phyloP scores from a whole-genome alignment of 92 coral and sea anemone genomes.

The Zoanthus sansibaricus region DNA sequence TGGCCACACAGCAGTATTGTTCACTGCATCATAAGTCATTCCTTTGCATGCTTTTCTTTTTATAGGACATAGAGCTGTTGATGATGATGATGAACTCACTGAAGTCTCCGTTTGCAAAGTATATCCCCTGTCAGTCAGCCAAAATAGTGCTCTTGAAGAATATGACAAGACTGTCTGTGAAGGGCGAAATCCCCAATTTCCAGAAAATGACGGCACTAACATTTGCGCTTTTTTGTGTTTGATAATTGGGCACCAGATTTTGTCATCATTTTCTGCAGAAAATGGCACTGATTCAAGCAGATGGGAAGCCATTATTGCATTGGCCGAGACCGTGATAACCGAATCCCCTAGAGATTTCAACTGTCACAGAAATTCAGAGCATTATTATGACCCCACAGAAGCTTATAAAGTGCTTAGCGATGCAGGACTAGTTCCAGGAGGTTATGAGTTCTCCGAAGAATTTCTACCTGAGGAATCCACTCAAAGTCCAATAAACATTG shows the following conservation, averaged over 20 bases:
- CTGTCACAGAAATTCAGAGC: neutral
- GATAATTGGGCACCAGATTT: slow-evolving; percentile 16
- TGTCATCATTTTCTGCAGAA: neutral
- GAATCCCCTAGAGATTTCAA: slow-evolving; percentile 12
- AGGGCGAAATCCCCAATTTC: slow-evolving; percentile 32
- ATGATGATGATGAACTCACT: slow-evolving; percentile 9
- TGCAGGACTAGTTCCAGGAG: slow-evolving; percentile 5
- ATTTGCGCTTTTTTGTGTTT: slow-evolving; percentile 36
- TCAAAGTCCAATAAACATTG: too few relatives aligned
- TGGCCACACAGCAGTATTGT: slow-evolving; percentile 5
- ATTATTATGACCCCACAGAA: neutral
- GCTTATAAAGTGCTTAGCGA: slow-evolving; percentile 4
- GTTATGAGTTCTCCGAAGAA: neutral
- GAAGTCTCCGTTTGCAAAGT: slow-evolving; percentile 29
- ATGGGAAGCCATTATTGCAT: neutral
- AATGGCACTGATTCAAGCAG: slow-evolving; percentile 16
- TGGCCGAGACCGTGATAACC: slow-evolving; percentile 31
- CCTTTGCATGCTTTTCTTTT: slow-evolving; percentile 9
- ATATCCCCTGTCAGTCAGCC: slow-evolving; percentile 31
- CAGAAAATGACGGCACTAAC: slow-evolving; percentile 40
- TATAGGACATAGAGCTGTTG: slow-evolving; percentile 12
- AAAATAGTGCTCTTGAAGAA: slow-evolving; percentile 31
- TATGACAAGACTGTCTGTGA: slow-evolving; percentile 28
- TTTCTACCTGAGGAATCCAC: too few relatives aligned
- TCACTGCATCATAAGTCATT: neutral